phyloP scores from a whole-genome alignment of 2,113 vertebrate genomes.

The Caretta caretta region DNA sequence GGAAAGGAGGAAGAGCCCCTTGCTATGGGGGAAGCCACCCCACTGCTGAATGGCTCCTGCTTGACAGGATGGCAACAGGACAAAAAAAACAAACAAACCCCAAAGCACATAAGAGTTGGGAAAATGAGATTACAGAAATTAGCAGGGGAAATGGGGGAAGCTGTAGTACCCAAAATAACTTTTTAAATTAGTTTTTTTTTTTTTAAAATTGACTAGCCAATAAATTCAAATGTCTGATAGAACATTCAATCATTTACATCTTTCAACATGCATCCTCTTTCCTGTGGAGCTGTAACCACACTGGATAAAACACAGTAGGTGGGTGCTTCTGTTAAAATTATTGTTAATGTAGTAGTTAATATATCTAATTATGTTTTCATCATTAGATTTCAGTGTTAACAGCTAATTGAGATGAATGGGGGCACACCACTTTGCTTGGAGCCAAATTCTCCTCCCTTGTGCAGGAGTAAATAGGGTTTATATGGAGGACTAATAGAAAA shows the following conservation, averaged over 20 bases:
- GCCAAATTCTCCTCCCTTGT: neutral
- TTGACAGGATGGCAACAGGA: neutral
- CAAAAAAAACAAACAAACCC: neutral
- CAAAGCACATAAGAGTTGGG: neutral
- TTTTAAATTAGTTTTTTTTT: neutral
- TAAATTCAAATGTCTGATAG: neutral
- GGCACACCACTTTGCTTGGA: neutral
- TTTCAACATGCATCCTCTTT: neutral
- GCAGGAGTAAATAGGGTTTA: neutral
- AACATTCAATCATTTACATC: neutral
- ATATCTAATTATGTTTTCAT: neutral
- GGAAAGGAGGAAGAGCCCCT: neutral
- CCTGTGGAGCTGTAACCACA: neutral
- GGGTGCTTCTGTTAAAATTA: neutral
- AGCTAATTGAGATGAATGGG: neutral
- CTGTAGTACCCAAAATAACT: neutral
- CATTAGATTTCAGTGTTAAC: neutral
- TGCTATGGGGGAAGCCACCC: neutral
- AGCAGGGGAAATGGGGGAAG: neutral
- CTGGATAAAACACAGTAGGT: neutral
- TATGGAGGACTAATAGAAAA: neutral
- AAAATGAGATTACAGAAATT: neutral
- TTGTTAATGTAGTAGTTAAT: neutral
- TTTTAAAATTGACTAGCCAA: neutral
- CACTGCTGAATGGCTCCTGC: neutral